Evolutionary conservation across 2,888 invertebrate species (phyloP), one percentile per base, ranked within the genome.

Genomic region (Camptogramma bilineatum): DNA sequence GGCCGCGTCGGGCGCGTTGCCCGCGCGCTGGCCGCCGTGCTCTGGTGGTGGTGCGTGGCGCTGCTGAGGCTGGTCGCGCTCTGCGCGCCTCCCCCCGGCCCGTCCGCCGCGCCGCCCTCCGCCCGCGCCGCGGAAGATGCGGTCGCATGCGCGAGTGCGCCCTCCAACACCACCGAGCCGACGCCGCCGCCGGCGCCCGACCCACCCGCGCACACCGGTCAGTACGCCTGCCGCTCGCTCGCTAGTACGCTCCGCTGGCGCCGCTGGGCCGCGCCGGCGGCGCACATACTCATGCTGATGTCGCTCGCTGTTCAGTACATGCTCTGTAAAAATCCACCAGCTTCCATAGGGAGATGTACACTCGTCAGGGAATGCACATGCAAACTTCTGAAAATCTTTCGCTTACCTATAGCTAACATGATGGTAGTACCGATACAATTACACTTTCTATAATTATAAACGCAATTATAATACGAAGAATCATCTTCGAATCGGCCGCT

Each of bases 1-100:
- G 89, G 91, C 88, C 86, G 88, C 86, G 87, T 86, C 84, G 86
- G 87, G 87, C 87, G 87, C 87, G 86, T 85, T 88, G 90, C 90
- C 91, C 91, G 91, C 91, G 91, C 88, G 91, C 90, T 91, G 91
- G 89, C 91, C 88, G 91, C 91, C 90, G 90, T 91, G 91, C 87
- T 90, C 91, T 90, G 91, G 91, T 91, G 91, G 90, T 90, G 92
- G 90, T 90, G 90, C 88, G 91, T 90, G 91, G 90, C 91, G 90
- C 90, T 91, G 90, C 90, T 90, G 89, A 91, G 90, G 91, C 90
- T 91, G 91, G 90, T 88, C 88, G 91, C 85, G 88, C 87, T 88
- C 80, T 89, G 90, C 80, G 91, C 91, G 82, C 90, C 90, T 81
- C 88, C 90, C 88, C 87, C 89, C 89, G 89, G 87, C 88, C 85